These are phyloP conservation scores for Hyles lineata DNA, from an alignment of 2,888 invertebrate genomes.

Conservation along the genomic window DNA sequence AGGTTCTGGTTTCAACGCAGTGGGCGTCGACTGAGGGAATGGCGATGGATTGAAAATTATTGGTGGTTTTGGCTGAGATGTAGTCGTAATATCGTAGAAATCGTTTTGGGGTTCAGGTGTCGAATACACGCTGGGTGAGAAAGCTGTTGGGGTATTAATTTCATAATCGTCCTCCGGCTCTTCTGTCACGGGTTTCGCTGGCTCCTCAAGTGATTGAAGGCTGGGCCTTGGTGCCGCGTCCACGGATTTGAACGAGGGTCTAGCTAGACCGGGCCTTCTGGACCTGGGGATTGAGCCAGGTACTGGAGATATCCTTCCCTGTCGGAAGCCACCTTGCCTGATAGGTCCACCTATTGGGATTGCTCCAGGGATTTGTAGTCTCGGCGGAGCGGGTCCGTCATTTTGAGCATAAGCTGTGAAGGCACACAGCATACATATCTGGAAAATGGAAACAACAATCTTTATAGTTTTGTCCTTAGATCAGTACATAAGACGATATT, in stretches of 20 bases:
- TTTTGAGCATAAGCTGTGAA: slow-evolving; percentile 83
- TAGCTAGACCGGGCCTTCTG: slow-evolving; percentile 72
- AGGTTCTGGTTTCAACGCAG: slow-evolving; percentile 69
- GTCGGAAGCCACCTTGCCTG: slow-evolving; percentile 72
- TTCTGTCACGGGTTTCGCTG: slow-evolving; percentile 88
- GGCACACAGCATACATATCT: slow-evolving; percentile 81
- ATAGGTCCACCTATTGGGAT: slow-evolving; percentile 68
- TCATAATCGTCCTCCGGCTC: slow-evolving; percentile 87
- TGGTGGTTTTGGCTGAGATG: slow-evolving; percentile 77
- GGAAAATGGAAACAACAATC: slow-evolving; percentile 50
- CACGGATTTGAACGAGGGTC: slow-evolving; percentile 77
- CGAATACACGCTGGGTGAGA: slow-evolving; percentile 70
- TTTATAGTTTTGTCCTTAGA: background rate
- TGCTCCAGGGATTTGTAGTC: slow-evolving; percentile 88
- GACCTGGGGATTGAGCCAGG: slow-evolving; percentile 64
- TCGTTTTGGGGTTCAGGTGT: slow-evolving; percentile 79
- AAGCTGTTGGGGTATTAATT: slow-evolving; percentile 82
- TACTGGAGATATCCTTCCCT: slow-evolving; percentile 67
- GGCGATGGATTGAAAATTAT: slow-evolving; percentile 74
- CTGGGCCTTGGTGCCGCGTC: slow-evolving; percentile 76
- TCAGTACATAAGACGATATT: background rate
- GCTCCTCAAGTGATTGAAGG: slow-evolving; percentile 80
- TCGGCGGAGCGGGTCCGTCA: slow-evolving; percentile 85
- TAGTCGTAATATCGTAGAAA: slow-evolving; percentile 75
- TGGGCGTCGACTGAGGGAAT: slow-evolving; percentile 73